phyloP scores from a whole-genome alignment of 2,113 vertebrate genomes.

The Ahaetulla prasina region DNA sequence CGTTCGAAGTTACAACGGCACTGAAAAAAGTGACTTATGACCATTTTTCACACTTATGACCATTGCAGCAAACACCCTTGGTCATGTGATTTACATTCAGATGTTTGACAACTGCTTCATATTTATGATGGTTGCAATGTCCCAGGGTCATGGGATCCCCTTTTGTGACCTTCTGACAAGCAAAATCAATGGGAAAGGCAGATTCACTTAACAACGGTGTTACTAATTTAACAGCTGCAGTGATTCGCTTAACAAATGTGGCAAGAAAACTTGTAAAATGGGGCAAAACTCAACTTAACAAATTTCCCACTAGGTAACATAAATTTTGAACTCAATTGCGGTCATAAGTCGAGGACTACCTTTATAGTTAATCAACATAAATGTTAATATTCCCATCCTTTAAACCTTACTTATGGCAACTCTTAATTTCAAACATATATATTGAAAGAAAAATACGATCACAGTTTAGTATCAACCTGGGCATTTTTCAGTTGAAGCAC shows the following conservation, averaged over 20 bases:
- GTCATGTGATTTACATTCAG: background rate
- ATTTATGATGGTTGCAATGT: background rate
- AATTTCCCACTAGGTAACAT: background rate
- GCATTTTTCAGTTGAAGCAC: background rate
- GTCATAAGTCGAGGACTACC: background rate
- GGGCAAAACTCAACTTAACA: background rate
- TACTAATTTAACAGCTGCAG: background rate
- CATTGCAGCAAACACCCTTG: background rate
- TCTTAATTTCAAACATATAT: background rate
- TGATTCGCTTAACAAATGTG: background rate
- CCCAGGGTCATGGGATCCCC: background rate
- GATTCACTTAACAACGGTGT: background rate
- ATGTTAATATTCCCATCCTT: background rate
- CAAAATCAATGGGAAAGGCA: background rate
- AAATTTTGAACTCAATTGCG: background rate
- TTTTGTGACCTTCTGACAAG: background rate
- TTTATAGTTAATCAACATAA: background rate
- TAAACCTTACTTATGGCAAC: background rate
- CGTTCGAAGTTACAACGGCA: background rate
- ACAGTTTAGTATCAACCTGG: background rate
- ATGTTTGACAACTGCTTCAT: background rate
- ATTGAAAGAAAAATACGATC: background rate
- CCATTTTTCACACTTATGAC: background rate
- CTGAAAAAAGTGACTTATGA: background rate
- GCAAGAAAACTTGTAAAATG: background rate